Evolutionary conservation across 1,140 invertebrate genomes (phyloP), one percentile per base, ranked within the genome.

Genomic region (Temnothorax curvispinosus): DNA sequence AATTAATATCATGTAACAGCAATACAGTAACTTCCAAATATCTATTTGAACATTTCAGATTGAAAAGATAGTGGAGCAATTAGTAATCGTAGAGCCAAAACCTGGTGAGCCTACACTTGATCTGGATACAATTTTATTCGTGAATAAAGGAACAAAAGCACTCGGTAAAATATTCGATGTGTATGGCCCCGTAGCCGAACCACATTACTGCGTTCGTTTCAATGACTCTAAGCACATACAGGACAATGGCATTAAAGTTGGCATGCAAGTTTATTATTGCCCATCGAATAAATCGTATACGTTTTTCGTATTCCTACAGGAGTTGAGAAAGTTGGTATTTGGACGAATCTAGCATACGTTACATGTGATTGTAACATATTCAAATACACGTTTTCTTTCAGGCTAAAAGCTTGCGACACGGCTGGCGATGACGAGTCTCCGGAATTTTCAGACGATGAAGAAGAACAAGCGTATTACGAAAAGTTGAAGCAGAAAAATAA

Each of bases 361-460:
- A 18, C 0, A 27, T 58, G 15, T 35, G 32, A 84, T 27, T 52
- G 18, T 4, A 27, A 82, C 41, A 27, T 32, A 21, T 52, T 64
- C 74, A 76, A 67, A 54, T 60, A n/a, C 86, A n/a, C 38, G 75
- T 41, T 80, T 50, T 89, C 87, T 96, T 96, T 35, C 90, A 98
- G 97, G 93, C 94, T 97, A 56, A 98, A 97, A 95, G 98, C 97
- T 5, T 97, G 96, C 15, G 98, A 99, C 96, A 97, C 98, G 5
- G 97, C 97, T 6, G 98, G 98, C 97, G 96, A 97, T 92, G 96
- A 98, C 92, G 98, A 99, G 94, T 97, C 97, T 50, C 98, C 98
- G 3, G 98, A 98, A 47, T 99, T 97, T 96, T 99, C 98, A 0
- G 98, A 99, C 93, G 98, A 99, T 93, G 98, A 99, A 92, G 96